Conservation (phyloP, 2,888 invertebrate genomes). For the Fragum sueziense region DNA sequence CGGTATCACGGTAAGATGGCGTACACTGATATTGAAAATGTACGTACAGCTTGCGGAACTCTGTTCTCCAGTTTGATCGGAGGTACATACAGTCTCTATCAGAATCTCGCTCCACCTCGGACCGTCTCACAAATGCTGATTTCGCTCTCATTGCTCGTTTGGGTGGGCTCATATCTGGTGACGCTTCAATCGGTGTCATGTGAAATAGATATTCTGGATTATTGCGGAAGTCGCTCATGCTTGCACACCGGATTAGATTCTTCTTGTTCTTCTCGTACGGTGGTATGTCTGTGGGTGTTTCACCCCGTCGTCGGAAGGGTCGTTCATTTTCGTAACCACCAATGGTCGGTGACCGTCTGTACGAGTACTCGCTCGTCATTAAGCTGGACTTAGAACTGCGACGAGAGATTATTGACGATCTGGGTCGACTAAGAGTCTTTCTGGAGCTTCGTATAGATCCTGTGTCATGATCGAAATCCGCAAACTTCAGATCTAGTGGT, state of each 20-base stretch:
- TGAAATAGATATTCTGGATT: slow-evolving; percentile 74
- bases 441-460: slow-evolving; percentile 44
- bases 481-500: slow-evolving; percentile 57
- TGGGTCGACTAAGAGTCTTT: slow-evolving; percentile 43
- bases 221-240: slow-evolving; percentile 72
- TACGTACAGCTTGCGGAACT: slow-evolving; percentile 69
- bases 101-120: slow-evolving; percentile 36
- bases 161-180: slow-evolving; percentile 20
- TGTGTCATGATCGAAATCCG: slow-evolving; percentile 38
- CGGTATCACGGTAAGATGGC: slow-evolving; percentile 68
- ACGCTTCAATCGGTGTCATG: slow-evolving; percentile 41
- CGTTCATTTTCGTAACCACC: slow-evolving; percentile 42
- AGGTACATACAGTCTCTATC: slow-evolving; percentile 31
- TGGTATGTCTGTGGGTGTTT: slow-evolving; percentile 42
- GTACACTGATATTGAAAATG: slow-evolving; percentile 76
- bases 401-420: slow-evolving; percentile 52
- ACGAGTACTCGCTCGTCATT: slow-evolving; percentile 43
- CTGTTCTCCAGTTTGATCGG: slow-evolving; percentile 66
- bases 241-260: slow-evolving; percentile 69
- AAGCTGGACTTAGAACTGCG: slow-evolving; percentile 55
- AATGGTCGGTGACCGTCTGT: slow-evolving; percentile 50
- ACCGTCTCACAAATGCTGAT: slow-evolving; percentile 58
- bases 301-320: slow-evolving; percentile 28
- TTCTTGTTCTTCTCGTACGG: slow-evolving; percentile 66
- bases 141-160: slow-evolving; percentile 55